Evolutionary conservation across 2,888 invertebrate genomes (phyloP), one percentile per base, ranked within the genome.

Genomic region (Agrochola lota): DNA sequence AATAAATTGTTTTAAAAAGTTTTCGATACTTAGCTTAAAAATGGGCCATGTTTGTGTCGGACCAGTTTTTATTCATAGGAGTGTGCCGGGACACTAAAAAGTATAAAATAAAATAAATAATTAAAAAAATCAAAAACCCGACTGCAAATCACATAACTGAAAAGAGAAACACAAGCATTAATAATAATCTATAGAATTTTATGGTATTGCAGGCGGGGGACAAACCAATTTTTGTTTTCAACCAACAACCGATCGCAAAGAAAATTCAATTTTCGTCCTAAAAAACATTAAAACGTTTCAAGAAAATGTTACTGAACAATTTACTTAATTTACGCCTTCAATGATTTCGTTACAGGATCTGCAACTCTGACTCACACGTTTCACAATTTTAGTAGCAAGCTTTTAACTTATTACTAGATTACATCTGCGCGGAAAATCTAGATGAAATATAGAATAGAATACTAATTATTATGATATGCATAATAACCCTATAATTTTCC

Each of bases 391-490:
- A 26, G 1, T 26, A 72, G 20, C 8, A 72, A 49, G 15, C 49
- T 66, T 23, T 77, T 46, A 26, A n/a, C 26, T 57, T 49, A 52
- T 64, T 20, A 74, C 52, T 78, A 78, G 26, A 71, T 78, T 64
- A 59, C 20, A 35, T 55, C 26, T 52, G 55, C 20, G 12, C 72
- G 12, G n/a, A 59, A 59, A 78, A 46, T 77, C 30, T 59, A 43
- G 30, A 59, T 17, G 8, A 43, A 72, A 72, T 43, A 26, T 7
- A n/a, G 1, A n/a, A n/a, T 57, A 57, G 52, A 52, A 49, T 17
- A 15, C 46, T 46, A n/a, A n/a, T 57, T 12, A n/a, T 57, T n/a
- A 57, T 57, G 4, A 3, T 30, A 30, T 4, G 35, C 35, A 1
- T 35, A 35, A 35, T 35, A 2, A 35, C 0, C 35, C 35, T 35